Evolutionary conservation across 2,888 invertebrate genomes (phyloP).

Genomic region (Caenorhabditis parvicauda): DNA sequence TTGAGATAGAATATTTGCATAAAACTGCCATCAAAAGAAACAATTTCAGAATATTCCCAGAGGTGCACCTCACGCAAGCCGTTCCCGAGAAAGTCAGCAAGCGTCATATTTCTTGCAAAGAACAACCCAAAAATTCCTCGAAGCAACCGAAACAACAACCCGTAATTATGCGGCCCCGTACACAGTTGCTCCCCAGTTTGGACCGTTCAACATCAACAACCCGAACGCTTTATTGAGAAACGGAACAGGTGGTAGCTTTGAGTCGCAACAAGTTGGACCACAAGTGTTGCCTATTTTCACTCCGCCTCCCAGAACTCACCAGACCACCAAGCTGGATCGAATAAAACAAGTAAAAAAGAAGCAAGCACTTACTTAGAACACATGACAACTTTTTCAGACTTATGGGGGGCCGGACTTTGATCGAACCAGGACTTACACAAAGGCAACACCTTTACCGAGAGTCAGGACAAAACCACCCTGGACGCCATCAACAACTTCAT

Average conservation of each 20-base stretch:
- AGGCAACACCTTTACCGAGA: conserved; percentile 22
- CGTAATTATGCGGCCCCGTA: conserved; percentile 24
- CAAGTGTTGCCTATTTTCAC: conserved; percentile 45
- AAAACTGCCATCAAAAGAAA: too few species aligned
- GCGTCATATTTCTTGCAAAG: conserved; percentile 37
- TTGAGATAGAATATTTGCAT: too few species aligned
- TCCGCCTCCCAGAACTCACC: conserved; percentile 43
- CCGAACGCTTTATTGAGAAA: conserved; percentile 45
- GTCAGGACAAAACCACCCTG: conserved; percentile 34
- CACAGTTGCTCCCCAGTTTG: conserved; percentile 52
- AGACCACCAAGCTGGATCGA: too few species aligned
- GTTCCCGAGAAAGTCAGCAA: conserved; percentile 44
- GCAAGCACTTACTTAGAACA: not conserved
- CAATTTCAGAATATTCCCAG: conserved; percentile 35
- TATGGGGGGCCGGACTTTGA: conserved; percentile 43
- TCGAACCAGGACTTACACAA: conserved; percentile 11
- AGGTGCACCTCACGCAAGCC: conserved; percentile 41
- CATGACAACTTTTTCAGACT: conserved; percentile 25
- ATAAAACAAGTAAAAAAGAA: conserved; percentile 6
- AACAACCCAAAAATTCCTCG: conserved; percentile 24
- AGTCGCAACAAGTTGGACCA: conserved; percentile 37
- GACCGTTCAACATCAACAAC: conserved; percentile 58
- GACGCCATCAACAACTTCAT: conserved; percentile 11
- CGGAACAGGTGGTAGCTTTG: conserved; percentile 27
- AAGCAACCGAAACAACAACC: conserved; percentile 24